Evolutionary conservation across 2,113 vertebrate species (phyloP).

Genomic region (Anthoscopus minutus): DNA sequence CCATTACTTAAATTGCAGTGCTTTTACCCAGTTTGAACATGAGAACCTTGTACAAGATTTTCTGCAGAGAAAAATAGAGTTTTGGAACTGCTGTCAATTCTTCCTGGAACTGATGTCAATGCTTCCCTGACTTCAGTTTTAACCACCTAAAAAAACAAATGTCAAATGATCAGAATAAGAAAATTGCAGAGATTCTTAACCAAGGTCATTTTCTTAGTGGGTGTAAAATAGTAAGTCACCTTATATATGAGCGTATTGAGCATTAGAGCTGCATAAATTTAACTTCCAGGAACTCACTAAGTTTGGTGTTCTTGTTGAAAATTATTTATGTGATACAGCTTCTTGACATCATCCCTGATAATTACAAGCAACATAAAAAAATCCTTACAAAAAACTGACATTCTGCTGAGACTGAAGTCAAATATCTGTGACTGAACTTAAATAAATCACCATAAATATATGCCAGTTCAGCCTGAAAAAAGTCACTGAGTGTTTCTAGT

Average conservation of each 20-base stretch:
- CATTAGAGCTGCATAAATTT: background rate
- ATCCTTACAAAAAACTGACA: background rate
- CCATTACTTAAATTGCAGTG: conserved; percentile 46
- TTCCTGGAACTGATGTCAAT: background rate
- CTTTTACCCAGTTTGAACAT: conserved; percentile 44
- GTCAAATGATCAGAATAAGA: conserved; percentile 14
- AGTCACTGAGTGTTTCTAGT: background rate
- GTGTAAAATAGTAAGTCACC: background rate
- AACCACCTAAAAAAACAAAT: background rate
- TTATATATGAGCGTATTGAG: background rate
- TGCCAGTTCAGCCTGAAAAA: background rate
- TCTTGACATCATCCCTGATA: background rate
- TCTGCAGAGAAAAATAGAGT: conserved; percentile 6
- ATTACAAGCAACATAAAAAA: background rate
- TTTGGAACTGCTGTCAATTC: conserved; percentile 3
- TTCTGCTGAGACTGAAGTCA: background rate
- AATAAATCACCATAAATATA: background rate
- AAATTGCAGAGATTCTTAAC: conserved; percentile 11
- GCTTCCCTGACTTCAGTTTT: background rate
- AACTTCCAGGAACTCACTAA: background rate
- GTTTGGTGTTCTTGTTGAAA: background rate
- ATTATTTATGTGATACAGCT: background rate
- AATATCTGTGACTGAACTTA: background rate
- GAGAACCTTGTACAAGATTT: background rate
- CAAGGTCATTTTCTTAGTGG: background rate